phyloP scores from a whole-genome alignment of 1,140 invertebrate species.

The Bombyx mandarina region DNA sequence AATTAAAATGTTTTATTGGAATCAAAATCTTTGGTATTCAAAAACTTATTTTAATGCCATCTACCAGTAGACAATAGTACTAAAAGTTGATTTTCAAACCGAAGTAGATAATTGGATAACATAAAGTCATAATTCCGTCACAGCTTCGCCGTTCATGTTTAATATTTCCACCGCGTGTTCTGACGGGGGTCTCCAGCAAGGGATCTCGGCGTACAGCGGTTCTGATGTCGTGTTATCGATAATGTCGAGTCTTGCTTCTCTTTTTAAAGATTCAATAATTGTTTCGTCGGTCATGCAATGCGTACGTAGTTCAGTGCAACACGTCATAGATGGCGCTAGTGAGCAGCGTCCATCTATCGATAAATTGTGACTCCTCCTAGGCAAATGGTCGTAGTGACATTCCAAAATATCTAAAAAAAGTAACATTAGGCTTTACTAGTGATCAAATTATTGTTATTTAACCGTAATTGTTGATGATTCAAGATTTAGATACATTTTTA shows the following conservation, averaged over 20 bases:
- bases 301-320: slow-evolving; percentile 33
- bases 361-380: slow-evolving; percentile 43
- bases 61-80: slow-evolving; percentile 18
- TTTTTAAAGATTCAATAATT: slow-evolving; percentile 52
- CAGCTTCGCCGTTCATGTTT: slow-evolving; percentile 58
- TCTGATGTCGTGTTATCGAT: slow-evolving; percentile 53
- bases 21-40: slow-evolving; percentile 6
- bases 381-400: slow-evolving; percentile 67
- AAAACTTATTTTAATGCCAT: slow-evolving; percentile 22
- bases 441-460: no score
- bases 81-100: slow-evolving; percentile 1
- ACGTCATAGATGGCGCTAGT: slow-evolving; percentile 45
- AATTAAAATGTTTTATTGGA: no score
- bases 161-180: slow-evolving; percentile 55
- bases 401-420: slow-evolving; percentile 58
- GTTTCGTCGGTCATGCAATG: slow-evolving; percentile 41
- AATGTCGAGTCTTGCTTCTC: slow-evolving; percentile 51
- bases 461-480: no score
- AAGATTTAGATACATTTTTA: neutral
- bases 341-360: slow-evolving; percentile 30
- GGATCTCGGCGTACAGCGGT: slow-evolving; percentile 67
- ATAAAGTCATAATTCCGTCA: slow-evolving; percentile 63
- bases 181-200: slow-evolving; percentile 57
- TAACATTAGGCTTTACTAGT: no score
- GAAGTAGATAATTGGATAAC: no score